Conservation (phyloP, 2,113 vertebrate genomes). For the Pithys albifrons region DNA sequence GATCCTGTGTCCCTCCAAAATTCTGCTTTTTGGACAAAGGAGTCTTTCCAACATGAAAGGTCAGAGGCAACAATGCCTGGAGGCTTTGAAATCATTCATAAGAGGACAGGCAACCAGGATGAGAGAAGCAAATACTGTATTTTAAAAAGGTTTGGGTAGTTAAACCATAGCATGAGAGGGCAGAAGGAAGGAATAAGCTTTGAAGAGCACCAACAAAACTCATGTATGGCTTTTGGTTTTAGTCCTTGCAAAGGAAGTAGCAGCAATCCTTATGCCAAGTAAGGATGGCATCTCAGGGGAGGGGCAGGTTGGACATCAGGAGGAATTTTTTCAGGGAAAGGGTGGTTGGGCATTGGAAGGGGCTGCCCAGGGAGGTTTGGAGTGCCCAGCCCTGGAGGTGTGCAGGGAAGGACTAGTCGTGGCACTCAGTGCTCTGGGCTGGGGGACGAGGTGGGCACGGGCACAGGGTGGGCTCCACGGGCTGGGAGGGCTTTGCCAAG, state of each 20-base stretch:
- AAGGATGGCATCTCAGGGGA: background rate
- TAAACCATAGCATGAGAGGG: rapidly evolving
- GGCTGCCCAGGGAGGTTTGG: background rate
- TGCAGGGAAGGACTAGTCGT: background rate
- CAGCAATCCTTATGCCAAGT: background rate
- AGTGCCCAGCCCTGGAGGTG: background rate
- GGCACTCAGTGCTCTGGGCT: background rate
- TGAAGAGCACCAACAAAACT: background rate
- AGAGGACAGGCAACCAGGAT: background rate
- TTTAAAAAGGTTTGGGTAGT: background rate
- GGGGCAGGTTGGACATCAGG: background rate
- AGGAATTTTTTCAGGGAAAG: background rate
- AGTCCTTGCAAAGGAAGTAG: background rate
- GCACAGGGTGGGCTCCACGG: too few relatives aligned
- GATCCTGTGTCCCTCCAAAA: background rate
- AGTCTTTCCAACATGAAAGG: background rate
- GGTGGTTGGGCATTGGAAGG: background rate
- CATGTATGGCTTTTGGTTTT: background rate
- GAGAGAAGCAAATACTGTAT: background rate
- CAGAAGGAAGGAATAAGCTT: background rate
- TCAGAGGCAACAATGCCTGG: background rate
- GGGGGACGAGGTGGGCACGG: background rate
- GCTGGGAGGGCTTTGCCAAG: too few relatives aligned
- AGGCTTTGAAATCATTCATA: background rate
- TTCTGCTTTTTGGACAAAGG: background rate